Evolutionary conservation across 2,888 invertebrate species (phyloP), one percentile per base, ranked within the genome.

Genomic region (Drosophila quinaria): DNA sequence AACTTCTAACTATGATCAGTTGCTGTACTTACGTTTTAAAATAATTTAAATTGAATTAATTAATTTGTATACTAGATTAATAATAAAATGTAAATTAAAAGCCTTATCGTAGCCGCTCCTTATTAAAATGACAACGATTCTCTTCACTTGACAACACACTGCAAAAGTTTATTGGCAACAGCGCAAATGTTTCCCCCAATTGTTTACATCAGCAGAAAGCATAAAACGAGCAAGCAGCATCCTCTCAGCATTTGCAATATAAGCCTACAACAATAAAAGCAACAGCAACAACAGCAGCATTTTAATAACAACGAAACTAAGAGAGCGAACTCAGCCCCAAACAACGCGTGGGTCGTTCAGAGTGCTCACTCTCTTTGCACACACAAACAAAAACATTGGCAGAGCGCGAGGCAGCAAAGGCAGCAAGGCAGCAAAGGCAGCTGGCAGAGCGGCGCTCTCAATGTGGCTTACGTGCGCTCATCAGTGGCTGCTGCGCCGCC

Each of bases 401-500:
- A 75, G 68, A 80, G 75, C 63, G 63, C 58, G 17, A 17, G 9
- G 39, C 66, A 68, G 54, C 55, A 19, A 33, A 19, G 19, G 19
- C 19, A 25, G 25, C 25, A 25, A 25, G 25, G 25, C 22, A 22
- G 13, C 41, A 13, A 15, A 29, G 17, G 47, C 50, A 41, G 31
- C 41, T 31, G 13, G 39, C 66, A 69, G 59, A 60, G 74, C 50
- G 64, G 19, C 52, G 60, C 67, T 63, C 63, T 77, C 75, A 52
- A 71, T 70, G 71, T 59, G 70, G 73, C 83, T 85, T 78, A 66
- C 60, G 84, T 68, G 54, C 74, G 76, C 80, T 78, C 71, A 81
- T 70, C 79, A 61, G 80, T 67, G 71, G 74, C 74, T 79, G 84
- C 89, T 80, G 85, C 85, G 74, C 74, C 78, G 89, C 72, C 89